Evolutionary conservation across 2,888 invertebrate genomes (phyloP).

Genomic region (Pedicia rivosa): DNA sequence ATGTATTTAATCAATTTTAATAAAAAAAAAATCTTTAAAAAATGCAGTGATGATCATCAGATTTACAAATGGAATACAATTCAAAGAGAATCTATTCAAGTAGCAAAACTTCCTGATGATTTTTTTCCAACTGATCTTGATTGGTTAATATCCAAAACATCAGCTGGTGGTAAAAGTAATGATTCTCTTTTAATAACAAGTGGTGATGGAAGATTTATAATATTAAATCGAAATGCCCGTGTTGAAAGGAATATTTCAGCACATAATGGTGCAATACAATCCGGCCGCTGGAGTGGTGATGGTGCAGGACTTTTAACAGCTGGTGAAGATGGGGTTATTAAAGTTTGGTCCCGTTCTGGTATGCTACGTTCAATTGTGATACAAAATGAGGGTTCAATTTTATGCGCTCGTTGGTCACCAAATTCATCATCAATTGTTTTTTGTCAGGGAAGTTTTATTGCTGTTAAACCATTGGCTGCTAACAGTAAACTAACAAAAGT

Average conservation of each 20-base stretch:
- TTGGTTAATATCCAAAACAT: constrained; percentile 44
- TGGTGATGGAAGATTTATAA: constrained; percentile 78
- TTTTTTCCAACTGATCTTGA: constrained; percentile 84
- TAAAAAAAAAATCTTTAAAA: constrained; percentile 1
- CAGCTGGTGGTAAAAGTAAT: constrained; percentile 24
- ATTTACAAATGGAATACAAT: constrained; percentile 79
- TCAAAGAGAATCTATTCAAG: constrained; percentile 55
- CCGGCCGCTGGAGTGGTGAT: constrained; percentile 88
- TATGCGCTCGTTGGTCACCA: constrained; percentile 71
- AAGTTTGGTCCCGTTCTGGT: constrained; percentile 94
- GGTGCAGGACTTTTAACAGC: constrained; percentile 88
- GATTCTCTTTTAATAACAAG: constrained; percentile 76
- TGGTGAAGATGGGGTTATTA: constrained; percentile 92
- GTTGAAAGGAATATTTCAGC: constrained; percentile 88
- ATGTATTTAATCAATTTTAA: not conserved
- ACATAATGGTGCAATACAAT: constrained; percentile 78
- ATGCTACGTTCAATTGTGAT: constrained; percentile 81
- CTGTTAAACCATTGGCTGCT: constrained; percentile 56
- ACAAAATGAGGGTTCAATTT: constrained; percentile 67
- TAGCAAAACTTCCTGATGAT: constrained; percentile 66
- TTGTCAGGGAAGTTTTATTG: constrained; percentile 47
- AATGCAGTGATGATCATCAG: constrained; percentile 92
- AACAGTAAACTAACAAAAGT: constrained; percentile 55
- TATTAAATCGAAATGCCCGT: constrained; percentile 76
- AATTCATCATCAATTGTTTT: constrained; percentile 52